Base-by-base conservation (phyloP, 2,797 vertebrate species). In the Psittacula echo region DNA sequence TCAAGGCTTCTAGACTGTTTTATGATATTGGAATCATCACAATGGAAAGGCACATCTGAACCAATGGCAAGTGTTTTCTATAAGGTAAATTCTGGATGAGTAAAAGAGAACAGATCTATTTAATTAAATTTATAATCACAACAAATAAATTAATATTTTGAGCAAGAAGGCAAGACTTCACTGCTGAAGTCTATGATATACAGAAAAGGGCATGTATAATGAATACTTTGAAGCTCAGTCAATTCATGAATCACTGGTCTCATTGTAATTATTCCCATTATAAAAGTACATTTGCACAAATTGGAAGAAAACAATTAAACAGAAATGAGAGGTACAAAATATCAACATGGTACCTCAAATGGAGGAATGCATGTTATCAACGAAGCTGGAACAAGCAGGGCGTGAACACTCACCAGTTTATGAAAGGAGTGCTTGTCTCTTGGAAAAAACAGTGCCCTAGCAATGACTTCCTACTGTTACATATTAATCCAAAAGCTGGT, bases 101-200 rank as follows among this genome's bases (percentile, higher is more conserved):
- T 92, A 87, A 92, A 76, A 70, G 8, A 81, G 29, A 47, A 75
- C 23, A 3, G 3, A 71, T 84, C 29, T 70, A 6, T 30, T 84
- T 72, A 93, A 91, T 81, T n/a, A 19, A 62, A 85, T 93, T 89
- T 64, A 41, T 80, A 48, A 81, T 54, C 44, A 88, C 66, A 91
- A 82, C 75, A 58, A 80, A 21, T 34, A 93, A 87, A 91, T 89
- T 16, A 86, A 70, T 84, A 30, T 44, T 72, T 73, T 85, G 30
- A 70, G 4, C 16, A 37, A 79, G 61, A 96, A 37, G 2, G 7
- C 27, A 85, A 48, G 70, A 47, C 80, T 56, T 7, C 58, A n/a
- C 11, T 41, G 9, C n/a, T 67, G 72, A 77, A 53, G 16, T 26
- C 18, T n/a, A 83, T 24, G 54, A 75, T 50, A 32, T 12, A 1